phyloP scores from a whole-genome alignment of 2,888 invertebrate species.

The Melipona beecheii region DNA sequence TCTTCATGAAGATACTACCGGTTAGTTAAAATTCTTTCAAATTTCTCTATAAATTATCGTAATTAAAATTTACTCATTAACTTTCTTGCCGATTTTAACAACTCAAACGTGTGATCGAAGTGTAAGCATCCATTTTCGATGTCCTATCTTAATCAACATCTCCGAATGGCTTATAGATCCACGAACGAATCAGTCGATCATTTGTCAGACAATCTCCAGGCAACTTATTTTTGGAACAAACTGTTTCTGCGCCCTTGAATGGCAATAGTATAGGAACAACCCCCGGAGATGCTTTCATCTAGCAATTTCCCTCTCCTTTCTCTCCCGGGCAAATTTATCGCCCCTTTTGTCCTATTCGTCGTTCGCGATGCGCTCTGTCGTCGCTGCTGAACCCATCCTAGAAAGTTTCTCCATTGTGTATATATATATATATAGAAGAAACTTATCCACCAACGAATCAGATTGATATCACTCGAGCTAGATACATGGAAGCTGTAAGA shows the following conservation, averaged over 20 bases:
- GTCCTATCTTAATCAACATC: constrained; percentile 16
- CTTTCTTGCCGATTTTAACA: not conserved
- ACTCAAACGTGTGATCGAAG: not conserved
- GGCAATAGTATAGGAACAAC: constrained; percentile 77
- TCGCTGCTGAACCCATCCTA: constrained; percentile 27
- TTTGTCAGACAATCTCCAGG: constrained; percentile 35
- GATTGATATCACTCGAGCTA: constrained; percentile 56
- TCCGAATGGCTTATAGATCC: not conserved
- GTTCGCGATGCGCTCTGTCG: constrained; percentile 50
- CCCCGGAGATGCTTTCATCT: constrained; percentile 38
- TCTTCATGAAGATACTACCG: not conserved
- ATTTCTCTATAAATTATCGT: not conserved
- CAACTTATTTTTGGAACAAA: constrained; percentile 51
- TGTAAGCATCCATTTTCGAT: not conserved
- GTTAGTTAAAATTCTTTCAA: not conserved
- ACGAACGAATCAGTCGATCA: constrained; percentile 50
- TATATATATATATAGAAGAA: constrained; percentile 23
- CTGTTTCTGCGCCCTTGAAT: constrained; percentile 57
- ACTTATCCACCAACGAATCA: constrained; percentile 62
- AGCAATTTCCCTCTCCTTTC: constrained; percentile 58
- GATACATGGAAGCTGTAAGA: constrained; percentile 41
- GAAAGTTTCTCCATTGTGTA: constrained; percentile 64
- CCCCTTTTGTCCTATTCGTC: constrained; percentile 53
- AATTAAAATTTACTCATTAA: not conserved
- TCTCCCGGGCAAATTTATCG: constrained; percentile 59